These are phyloP conservation scores for Cyaniris semiargus DNA, from an alignment of 2,888 invertebrate genomes.

Conservation along the genomic window DNA sequence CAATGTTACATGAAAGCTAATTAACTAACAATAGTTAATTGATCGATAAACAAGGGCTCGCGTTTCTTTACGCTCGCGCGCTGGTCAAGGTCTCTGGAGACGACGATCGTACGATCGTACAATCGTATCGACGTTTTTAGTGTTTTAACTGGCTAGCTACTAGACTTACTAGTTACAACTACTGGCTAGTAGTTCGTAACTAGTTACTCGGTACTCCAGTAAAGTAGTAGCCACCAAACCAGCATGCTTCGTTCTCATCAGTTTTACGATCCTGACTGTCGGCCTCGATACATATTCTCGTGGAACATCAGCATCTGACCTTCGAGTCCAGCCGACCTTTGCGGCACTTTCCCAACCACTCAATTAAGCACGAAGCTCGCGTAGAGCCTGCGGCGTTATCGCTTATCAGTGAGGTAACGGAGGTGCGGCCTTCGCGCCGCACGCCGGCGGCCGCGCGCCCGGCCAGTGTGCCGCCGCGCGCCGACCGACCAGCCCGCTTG, in stretches of 20 bases:
- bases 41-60: not conserved
- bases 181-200: no score
- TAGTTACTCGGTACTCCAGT: no score
- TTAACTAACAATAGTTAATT: not conserved
- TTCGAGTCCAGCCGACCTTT: not conserved
- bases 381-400: slow-evolving; percentile 32
- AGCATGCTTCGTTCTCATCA: not conserved
- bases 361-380: not conserved
- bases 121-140: no score
- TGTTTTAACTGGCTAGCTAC: not conserved
- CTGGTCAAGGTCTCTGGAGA: not conserved
- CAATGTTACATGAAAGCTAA: not conserved
- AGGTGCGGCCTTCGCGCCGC: slow-evolving; percentile 38
- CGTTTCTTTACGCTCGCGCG: not conserved
- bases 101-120: no score
- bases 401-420: slow-evolving; percentile 57
- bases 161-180: no score
- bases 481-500: slow-evolving; percentile 56
- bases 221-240: not conserved
- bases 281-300: not conserved
- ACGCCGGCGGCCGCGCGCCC: slow-evolving; percentile 32
- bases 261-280: not conserved
- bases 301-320: not conserved
- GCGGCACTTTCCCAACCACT: not conserved
- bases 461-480: slow-evolving; percentile 49